phyloP scores from a whole-genome alignment of 1,140 invertebrate genomes.

The Mylabris phalerata region DNA sequence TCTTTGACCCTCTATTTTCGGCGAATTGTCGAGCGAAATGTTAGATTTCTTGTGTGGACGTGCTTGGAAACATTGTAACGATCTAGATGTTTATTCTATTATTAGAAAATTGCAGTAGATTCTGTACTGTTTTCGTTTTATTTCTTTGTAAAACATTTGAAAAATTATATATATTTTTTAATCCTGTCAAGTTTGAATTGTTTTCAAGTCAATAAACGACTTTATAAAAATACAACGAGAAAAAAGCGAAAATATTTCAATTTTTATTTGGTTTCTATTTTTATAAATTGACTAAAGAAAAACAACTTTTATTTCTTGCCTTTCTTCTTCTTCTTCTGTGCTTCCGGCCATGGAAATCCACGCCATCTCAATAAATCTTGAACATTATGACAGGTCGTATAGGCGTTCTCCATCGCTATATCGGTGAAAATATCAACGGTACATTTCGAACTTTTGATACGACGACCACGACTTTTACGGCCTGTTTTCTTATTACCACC shows the following conservation, averaged over 20 bases:
- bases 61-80: too few species aligned
- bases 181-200: too few species aligned
- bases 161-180: too few species aligned
- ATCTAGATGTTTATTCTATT: too few species aligned
- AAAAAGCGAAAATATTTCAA: neutral
- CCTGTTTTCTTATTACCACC: conserved; percentile 46
- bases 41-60: too few species aligned
- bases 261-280: neutral
- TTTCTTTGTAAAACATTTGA: too few species aligned
- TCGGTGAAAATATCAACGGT: conserved; percentile 77
- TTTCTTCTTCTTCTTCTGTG: conserved; percentile 75
- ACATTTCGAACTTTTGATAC: conserved; percentile 52
- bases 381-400: conserved; percentile 81
- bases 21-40: too few species aligned
- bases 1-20: too few species aligned
- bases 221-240: too few species aligned
- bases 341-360: conserved; percentile 77
- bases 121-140: too few species aligned
- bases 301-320: conserved; percentile 47
- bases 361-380: conserved; percentile 69
- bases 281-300: neutral
- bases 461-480: conserved; percentile 46
- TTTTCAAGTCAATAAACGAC: too few species aligned
- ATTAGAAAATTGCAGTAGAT: too few species aligned
- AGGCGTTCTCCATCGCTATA: conserved; percentile 80